Evolutionary conservation across 2,888 invertebrate genomes (phyloP).

Genomic region (Cordilura impudica): DNA sequence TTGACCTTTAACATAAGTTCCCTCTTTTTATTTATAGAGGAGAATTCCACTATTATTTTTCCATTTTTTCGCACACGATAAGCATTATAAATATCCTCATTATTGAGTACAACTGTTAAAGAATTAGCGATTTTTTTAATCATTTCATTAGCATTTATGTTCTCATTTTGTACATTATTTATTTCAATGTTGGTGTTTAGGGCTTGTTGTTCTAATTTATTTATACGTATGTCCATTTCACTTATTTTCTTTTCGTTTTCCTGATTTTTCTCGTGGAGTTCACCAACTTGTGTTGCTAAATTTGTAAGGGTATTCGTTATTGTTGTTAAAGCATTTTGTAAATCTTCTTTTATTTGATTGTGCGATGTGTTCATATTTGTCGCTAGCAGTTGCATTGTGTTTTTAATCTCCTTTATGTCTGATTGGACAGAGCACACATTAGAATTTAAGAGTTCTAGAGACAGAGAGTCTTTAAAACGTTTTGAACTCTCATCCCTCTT

Average conservation of each 20-base stretch:
- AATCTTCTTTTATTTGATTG: neutral
- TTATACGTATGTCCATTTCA: neutral
- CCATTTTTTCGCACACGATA: neutral
- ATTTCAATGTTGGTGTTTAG: neutral
- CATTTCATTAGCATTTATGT: neutral
- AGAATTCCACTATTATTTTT: neutral
- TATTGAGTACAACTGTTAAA: neutral
- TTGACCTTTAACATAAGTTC: neutral
- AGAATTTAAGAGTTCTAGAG: neutral
- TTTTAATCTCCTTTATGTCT: conserved; percentile 7
- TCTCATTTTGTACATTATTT: neutral
- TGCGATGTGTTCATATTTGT: neutral
- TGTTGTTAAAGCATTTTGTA: neutral
- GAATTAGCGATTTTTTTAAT: neutral
- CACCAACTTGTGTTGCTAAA: neutral
- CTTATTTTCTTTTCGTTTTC: neutral
- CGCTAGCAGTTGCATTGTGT: neutral
- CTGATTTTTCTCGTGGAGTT: neutral
- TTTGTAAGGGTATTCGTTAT: neutral
- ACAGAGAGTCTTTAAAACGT: neutral
- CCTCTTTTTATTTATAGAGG: neutral
- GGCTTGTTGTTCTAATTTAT: conserved; percentile 3
- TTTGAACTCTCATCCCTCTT: neutral
- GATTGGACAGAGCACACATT: neutral
- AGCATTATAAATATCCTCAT: neutral